Conservation (phyloP, 2,113 vertebrate species). For the Aplodontia rufa region DNA sequence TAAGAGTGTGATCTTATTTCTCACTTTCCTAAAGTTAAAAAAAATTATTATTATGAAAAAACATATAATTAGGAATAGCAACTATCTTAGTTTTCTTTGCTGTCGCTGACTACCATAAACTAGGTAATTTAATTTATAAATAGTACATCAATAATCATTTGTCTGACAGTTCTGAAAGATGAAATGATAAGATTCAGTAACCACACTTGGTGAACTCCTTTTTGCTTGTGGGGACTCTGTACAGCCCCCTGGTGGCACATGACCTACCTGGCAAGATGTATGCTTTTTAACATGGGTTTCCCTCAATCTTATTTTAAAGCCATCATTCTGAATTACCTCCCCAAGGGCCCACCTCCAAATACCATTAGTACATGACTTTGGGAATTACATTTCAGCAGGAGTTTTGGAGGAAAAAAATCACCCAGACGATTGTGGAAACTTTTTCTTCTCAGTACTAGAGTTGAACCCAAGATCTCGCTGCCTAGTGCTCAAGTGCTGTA, state of each 20-base stretch:
- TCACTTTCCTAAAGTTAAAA: neutral
- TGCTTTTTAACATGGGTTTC: rapidly evolving
- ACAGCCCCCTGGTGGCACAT: neutral
- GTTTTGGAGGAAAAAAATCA: neutral
- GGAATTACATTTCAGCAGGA: neutral
- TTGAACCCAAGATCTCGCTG: too few relatives aligned
- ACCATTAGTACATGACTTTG: neutral
- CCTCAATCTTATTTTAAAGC: neutral
- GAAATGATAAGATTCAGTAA: neutral
- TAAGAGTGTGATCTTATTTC: neutral
- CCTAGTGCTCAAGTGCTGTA: too few relatives aligned
- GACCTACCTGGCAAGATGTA: rapidly evolving
- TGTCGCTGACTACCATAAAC: neutral
- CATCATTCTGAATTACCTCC: neutral
- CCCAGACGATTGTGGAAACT: rapidly evolving
- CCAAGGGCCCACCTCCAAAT: too few relatives aligned
- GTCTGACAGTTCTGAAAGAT: neutral
- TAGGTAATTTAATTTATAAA: neutral
- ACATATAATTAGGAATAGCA: neutral
- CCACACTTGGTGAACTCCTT: rapidly evolving
- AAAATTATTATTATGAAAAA: neutral
- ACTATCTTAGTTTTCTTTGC: neutral
- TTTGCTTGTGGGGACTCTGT: neutral
- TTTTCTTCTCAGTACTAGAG: too few relatives aligned
- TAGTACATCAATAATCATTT: neutral